These are phyloP conservation scores for Eilema griseolum DNA, from an alignment of 2,888 invertebrate species.

Conservation along the genomic window DNA sequence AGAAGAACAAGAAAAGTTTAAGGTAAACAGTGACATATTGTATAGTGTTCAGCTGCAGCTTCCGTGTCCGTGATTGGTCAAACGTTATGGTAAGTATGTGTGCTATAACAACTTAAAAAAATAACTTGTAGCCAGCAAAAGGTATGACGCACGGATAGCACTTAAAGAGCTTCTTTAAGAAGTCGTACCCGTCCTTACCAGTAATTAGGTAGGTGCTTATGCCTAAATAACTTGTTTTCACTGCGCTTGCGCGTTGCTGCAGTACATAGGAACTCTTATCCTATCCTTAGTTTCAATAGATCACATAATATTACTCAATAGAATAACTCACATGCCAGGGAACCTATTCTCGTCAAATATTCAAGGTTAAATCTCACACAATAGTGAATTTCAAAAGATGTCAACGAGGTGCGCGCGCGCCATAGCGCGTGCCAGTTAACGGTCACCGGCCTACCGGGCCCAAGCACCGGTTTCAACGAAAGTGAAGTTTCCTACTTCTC, in stretches of 20 bases:
- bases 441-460: constrained; percentile 54
- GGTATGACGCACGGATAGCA: not conserved
- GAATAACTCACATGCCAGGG: not conserved
- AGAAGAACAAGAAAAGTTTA: not conserved
- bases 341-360: not conserved
- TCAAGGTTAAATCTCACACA: constrained; percentile 9
- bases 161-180: not conserved
- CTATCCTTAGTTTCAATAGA: no score
- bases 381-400: constrained; percentile 15
- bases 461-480: constrained; percentile 49
- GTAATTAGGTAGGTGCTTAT: not conserved
- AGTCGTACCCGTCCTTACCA: not conserved
- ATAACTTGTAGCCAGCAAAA: not conserved
- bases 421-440: constrained; percentile 54
- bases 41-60: no score
- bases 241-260: not conserved
- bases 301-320: not conserved
- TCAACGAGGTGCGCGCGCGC: constrained; percentile 27
- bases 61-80: no score
- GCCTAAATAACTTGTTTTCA: not conserved
- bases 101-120: no score
- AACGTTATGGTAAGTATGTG: no score
- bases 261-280: not conserved
- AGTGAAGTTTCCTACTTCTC: constrained; percentile 36
- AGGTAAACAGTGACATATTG: not conserved